Conservation (phyloP, 2,113 vertebrate genomes). For the Alces alces region DNA sequence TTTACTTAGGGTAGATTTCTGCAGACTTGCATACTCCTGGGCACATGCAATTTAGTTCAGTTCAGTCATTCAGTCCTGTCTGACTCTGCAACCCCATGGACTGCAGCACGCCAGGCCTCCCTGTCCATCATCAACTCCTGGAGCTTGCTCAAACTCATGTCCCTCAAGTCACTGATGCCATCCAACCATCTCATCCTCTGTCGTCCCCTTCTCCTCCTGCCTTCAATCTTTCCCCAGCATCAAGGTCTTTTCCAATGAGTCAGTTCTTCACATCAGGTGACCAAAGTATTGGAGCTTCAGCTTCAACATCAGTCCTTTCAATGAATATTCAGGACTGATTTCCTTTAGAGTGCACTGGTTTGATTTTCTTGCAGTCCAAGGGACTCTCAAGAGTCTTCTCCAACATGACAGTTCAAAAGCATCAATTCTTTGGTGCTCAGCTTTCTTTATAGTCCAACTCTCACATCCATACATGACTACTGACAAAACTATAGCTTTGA, state of each 20-base stretch:
- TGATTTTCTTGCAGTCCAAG: neutral
- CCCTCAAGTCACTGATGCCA: neutral
- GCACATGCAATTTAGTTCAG: neutral
- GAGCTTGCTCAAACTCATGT: neutral
- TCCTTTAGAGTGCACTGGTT: neutral
- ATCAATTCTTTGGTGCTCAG: neutral
- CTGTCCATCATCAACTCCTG: neutral
- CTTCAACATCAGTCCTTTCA: neutral
- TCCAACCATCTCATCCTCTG: neutral
- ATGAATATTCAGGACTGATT: neutral
- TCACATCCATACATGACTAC: neutral
- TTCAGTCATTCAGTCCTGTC: neutral
- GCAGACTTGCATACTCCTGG: too few relatives aligned
- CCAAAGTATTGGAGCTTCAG: neutral
- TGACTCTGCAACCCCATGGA: neutral
- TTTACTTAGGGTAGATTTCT: neutral
- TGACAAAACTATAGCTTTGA: neutral
- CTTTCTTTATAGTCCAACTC: neutral
- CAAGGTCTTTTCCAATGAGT: neutral
- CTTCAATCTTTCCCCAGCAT: neutral
- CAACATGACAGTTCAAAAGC: neutral
- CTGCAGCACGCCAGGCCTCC: neutral
- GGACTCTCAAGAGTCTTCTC: neutral
- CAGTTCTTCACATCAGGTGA: neutral
- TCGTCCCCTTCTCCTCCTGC: neutral